phyloP scores from a whole-genome alignment of 2,113 vertebrate genomes.

The Corvus moneduloides region DNA sequence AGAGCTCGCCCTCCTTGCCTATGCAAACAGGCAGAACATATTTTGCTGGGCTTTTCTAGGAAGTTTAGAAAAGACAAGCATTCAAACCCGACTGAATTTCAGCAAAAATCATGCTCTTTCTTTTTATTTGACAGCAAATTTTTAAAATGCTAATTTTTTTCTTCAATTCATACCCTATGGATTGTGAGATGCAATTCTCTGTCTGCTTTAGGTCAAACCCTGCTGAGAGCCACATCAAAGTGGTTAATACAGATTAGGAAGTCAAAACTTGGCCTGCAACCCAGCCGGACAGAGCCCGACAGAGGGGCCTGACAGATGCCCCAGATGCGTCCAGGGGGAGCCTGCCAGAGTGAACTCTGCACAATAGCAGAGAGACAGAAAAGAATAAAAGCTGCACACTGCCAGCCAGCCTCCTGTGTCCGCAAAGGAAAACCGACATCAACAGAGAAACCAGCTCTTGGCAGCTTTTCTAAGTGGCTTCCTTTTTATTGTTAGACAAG shows the following conservation, averaged over 20 bases:
- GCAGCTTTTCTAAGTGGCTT: neutral
- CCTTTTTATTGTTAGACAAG: neutral
- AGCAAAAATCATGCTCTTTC: neutral
- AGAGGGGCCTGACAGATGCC: neutral
- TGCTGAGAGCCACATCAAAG: neutral
- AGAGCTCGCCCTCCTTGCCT: accelerated
- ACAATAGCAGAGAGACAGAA: neutral
- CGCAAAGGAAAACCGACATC: neutral
- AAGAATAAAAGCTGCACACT: neutral
- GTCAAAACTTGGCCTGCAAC: neutral
- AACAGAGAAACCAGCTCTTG: neutral
- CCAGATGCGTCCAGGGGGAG: neutral
- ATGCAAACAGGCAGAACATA: neutral
- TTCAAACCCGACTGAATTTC: neutral
- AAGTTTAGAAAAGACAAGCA: neutral
- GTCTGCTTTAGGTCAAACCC: neutral
- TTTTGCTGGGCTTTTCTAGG: neutral
- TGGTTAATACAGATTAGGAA: slow-evolving; percentile 28
- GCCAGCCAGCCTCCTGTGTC: neutral
- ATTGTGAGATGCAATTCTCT: neutral
- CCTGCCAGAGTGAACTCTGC: neutral
- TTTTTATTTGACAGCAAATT: neutral
- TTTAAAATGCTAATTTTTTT: neutral
- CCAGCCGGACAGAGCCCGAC: neutral
- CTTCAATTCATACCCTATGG: neutral